Evolutionary conservation across 2,113 vertebrate genomes (phyloP).

Genomic region (Caranx ignobilis): DNA sequence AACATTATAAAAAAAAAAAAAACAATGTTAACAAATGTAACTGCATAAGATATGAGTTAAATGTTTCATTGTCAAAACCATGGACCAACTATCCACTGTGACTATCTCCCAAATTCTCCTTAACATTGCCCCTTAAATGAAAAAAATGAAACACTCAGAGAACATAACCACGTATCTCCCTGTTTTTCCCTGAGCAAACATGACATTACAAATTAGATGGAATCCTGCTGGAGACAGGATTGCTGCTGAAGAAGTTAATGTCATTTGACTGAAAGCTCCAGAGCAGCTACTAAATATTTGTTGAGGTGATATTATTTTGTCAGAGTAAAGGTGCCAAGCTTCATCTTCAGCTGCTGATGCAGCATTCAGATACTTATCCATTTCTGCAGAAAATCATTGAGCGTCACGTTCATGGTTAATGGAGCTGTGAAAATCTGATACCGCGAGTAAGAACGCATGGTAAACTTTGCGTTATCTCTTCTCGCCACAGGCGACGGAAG

Average conservation of each 20-base stretch:
- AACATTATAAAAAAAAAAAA: background rate
- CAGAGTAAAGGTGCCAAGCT: background rate
- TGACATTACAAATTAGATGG: background rate
- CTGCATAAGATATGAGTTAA: too few species aligned
- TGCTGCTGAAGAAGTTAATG: background rate
- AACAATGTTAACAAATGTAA: too few species aligned
- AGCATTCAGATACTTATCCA: slow-evolving; percentile 11
- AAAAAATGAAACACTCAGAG: too few species aligned
- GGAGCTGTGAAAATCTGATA: slow-evolving; percentile 9
- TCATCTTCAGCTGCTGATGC: slow-evolving; percentile 1
- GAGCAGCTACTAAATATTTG: background rate
- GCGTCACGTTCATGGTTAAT: slow-evolving; percentile 19
- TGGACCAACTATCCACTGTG: too few species aligned
- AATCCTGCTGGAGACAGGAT: background rate
- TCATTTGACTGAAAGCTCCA: background rate
- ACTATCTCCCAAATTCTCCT: too few species aligned
- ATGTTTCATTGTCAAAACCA: too few species aligned
- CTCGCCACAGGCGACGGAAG: slow-evolving; percentile 26
- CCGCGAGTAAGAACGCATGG: background rate
- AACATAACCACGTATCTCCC: too few species aligned
- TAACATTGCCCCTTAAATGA: too few species aligned
- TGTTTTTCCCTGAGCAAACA: too few species aligned
- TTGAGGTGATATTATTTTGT: background rate
- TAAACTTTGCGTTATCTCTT: slow-evolving; percentile 39
- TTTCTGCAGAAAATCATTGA: slow-evolving; percentile 5